phyloP scores from a whole-genome alignment of 1,140 invertebrate species.

The Zaprionus africanus region DNA sequence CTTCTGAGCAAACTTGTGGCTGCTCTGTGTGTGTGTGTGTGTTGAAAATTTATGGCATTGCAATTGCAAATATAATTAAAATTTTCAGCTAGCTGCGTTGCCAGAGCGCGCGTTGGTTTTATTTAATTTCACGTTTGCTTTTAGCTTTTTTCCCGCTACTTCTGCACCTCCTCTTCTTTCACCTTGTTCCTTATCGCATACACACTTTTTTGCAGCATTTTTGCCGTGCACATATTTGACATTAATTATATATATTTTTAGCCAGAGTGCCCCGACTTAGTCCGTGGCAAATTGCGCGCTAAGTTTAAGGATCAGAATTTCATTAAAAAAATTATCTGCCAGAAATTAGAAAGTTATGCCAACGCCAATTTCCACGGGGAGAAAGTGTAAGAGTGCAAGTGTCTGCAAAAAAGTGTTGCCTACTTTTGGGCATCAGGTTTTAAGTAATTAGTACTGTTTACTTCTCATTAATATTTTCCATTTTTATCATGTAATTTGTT shows the following conservation, averaged over 20 bases:
- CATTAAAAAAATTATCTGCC: conserved; percentile 17
- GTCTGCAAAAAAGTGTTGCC: conserved; percentile 7
- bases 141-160: conserved; percentile 18
- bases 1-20: conserved; percentile 36
- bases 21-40: conserved; percentile 19
- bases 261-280: not conserved
- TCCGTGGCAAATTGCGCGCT: not conserved
- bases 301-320: conserved; percentile 8
- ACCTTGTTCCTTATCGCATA: not conserved
- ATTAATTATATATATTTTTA: conserved; percentile 53
- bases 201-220: conserved; percentile 11
- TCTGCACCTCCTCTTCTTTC: not conserved
- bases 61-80: conserved; percentile 83
- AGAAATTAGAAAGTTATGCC: not conserved
- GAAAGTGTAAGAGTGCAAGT: not conserved
- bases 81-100: conserved; percentile 69
- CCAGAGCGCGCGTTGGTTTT: conserved; percentile 34
- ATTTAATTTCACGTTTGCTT: conserved; percentile 45
- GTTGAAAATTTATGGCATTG: conserved; percentile 76
- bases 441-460: not conserved
- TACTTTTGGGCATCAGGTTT: not conserved
- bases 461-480: not conserved
- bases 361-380: not conserved
- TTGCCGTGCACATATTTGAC: conserved; percentile 45
- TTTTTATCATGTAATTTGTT: not conserved